A percentile compares a stretch with the other conserved stretches of the same genome.
These are phyloP conservation scores for Limenitis arthemis DNA, from an alignment of 2,888 invertebrate genomes.

Conservation along the genomic window DNA sequence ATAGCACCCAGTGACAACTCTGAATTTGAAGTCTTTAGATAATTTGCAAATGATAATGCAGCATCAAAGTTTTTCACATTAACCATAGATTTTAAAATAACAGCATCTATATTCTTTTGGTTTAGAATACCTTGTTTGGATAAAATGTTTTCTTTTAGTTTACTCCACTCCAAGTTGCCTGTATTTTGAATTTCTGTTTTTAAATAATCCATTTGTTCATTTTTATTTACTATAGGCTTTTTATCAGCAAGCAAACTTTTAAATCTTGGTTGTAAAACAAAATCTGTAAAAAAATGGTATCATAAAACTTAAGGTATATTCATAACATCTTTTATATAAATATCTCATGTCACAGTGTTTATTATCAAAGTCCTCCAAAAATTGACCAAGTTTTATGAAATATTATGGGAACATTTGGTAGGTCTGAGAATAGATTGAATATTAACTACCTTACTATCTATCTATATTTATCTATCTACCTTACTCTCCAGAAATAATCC, in stretches of 20 bases:
- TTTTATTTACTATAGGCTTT: slow-evolving; percentile 8
- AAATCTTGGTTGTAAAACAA: slow-evolving; percentile 7
- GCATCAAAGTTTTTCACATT: slow-evolving; percentile 49
- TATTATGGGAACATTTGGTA: no score
- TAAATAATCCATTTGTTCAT: slow-evolving; percentile 45
- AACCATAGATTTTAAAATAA: slow-evolving; percentile 69
- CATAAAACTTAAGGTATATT: no score
- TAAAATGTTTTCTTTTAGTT: slow-evolving; percentile 53
- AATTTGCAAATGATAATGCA: slow-evolving; percentile 72
- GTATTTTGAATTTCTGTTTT: slow-evolving; percentile 34
- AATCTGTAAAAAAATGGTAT: background rate
- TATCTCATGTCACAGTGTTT: no score
- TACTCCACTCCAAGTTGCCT: slow-evolving; percentile 44
- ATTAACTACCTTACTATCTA: no score
- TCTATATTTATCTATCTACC: no score
- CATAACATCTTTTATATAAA: no score
- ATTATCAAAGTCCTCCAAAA: no score
- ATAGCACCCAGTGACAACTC: slow-evolving; percentile 71
- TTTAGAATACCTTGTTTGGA: slow-evolving; percentile 47
- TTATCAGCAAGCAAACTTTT: slow-evolving; percentile 2
- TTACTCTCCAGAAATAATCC: no score
- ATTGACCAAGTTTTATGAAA: no score
- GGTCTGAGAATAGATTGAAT: no score
- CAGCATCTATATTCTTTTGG: slow-evolving; percentile 71
- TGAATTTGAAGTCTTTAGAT: slow-evolving; percentile 59